Evolutionary conservation across 2,113 vertebrate genomes (phyloP).

Genomic region (Centropus bengalensis): DNA sequence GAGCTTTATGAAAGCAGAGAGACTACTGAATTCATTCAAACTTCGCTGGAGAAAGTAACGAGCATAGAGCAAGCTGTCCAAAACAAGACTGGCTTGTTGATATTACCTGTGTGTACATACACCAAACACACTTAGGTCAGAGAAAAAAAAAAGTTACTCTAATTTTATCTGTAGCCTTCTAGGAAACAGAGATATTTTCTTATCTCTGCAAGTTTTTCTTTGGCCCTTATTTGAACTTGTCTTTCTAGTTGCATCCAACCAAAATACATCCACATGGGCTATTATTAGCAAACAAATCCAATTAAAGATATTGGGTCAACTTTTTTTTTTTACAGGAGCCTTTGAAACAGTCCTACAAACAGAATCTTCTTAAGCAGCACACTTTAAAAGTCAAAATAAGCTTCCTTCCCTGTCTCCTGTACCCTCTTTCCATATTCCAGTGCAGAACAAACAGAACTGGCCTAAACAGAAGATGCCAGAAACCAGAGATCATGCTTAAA

Average conservation of each 20-base stretch:
- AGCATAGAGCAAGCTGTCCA: neutral
- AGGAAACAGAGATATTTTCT: neutral
- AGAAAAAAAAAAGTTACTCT: neutral
- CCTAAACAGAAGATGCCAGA: neutral
- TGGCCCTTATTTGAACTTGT: slow-evolving; percentile 44
- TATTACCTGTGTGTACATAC: neutral
- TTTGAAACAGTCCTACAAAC: neutral
- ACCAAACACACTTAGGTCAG: neutral
- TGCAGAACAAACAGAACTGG: neutral
- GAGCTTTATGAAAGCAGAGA: neutral
- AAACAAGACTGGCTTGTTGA: neutral
- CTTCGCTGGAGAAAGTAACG: neutral
- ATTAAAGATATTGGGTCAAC: slow-evolving; percentile 54
- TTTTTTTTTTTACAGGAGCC: too few species aligned
- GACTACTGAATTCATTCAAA: neutral
- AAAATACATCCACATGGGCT: slow-evolving; percentile 13
- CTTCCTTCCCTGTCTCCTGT: neutral
- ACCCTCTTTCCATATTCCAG: neutral
- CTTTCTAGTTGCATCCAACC: slow-evolving; percentile 20
- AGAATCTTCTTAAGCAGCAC: neutral
- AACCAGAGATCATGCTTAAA: neutral
- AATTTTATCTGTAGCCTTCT: neutral
- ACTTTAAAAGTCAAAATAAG: slow-evolving; percentile 22
- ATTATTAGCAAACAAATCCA: slow-evolving; percentile 63
- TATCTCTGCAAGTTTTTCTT: neutral